A percentile compares a stretch with the other conserved stretches of the same genome.
phyloP scores from a whole-genome alignment of 2,113 vertebrate species.

The Sphaerodactylus townsendi region DNA sequence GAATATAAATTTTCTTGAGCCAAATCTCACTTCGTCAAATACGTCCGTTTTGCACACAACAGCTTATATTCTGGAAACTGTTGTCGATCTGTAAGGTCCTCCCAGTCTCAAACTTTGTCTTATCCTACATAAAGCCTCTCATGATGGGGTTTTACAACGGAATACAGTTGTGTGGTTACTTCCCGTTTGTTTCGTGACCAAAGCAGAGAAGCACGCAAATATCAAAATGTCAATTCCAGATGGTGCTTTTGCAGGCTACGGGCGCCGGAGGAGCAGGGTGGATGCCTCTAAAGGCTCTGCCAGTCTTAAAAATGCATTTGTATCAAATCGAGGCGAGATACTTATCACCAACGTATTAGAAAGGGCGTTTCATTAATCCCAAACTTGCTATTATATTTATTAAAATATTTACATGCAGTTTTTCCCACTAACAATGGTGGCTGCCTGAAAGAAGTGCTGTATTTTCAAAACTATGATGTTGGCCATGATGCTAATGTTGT shows the following conservation, averaged over 20 bases:
- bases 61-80: too few species aligned
- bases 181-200: slow-evolving; percentile 55
- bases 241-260: slow-evolving; percentile 46
- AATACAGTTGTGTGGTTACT: slow-evolving; percentile 54
- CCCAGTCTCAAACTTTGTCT: too few species aligned
- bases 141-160: slow-evolving; percentile 23
- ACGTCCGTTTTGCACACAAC: too few species aligned
- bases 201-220: slow-evolving; percentile 35
- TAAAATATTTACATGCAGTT: too few species aligned
- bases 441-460: neutral
- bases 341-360: slow-evolving; percentile 40
- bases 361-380: slow-evolving; percentile 20
- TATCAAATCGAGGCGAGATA: slow-evolving; percentile 47
- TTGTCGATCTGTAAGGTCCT: too few species aligned
- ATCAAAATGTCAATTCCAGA: slow-evolving; percentile 37
- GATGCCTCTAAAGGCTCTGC: slow-evolving; percentile 8
- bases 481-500: slow-evolving; percentile 53
- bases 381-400: too few species aligned
- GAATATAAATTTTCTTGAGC: too few species aligned
- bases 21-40: too few species aligned
- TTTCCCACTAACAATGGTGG: too few species aligned
- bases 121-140: slow-evolving; percentile 37
- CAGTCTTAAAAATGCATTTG: slow-evolving; percentile 36
- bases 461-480: neutral
- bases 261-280: slow-evolving; percentile 25